A percentile compares a stretch with the other conserved stretches of the same genome.
Evolutionary conservation across 2,797 vertebrate species (phyloP).

Genomic region (Bryconaethiops microstoma): DNA sequence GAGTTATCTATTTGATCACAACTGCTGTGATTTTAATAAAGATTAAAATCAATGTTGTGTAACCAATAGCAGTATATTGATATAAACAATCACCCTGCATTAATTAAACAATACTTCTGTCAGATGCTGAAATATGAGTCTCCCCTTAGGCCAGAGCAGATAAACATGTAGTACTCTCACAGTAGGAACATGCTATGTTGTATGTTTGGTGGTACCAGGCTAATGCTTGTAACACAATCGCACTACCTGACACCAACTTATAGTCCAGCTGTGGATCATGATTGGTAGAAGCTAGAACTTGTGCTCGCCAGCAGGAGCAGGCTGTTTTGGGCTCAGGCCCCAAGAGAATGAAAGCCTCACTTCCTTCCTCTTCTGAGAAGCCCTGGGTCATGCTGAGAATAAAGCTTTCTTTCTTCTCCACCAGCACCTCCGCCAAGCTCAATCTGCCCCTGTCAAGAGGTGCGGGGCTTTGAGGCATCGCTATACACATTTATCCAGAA

Average conservation of each 20-base stretch:
- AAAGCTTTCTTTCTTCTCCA: slow-evolving; percentile 80
- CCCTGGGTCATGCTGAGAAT: slow-evolving; percentile 70
- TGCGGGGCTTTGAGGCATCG: slow-evolving; percentile 51
- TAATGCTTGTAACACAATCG: not conserved
- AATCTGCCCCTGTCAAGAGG: slow-evolving; percentile 72
- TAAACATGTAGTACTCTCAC: not conserved
- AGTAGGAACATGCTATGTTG: not conserved
- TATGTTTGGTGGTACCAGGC: slow-evolving; percentile 17
- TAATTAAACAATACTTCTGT: not conserved
- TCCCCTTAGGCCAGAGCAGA: not conserved
- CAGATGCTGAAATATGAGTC: not conserved
- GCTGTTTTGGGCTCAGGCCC: slow-evolving; percentile 47
- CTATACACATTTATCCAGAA: slow-evolving; percentile 29
- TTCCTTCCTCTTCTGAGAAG: slow-evolving; percentile 73
- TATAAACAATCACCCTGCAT: not conserved
- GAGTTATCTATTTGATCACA: no score
- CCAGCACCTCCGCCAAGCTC: slow-evolving; percentile 67
- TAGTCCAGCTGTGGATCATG: slow-evolving; percentile 26
- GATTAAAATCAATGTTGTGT: no score
- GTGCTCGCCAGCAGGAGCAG: slow-evolving; percentile 28
- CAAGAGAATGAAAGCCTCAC: slow-evolving; percentile 58
- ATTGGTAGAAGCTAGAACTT: slow-evolving; percentile 26
- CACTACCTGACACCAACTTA: not conserved
- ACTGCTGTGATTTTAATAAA: no score
- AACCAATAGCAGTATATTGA: no score